phyloP scores from a whole-genome alignment of 2,113 vertebrate species.

The Cebus imitator region DNA sequence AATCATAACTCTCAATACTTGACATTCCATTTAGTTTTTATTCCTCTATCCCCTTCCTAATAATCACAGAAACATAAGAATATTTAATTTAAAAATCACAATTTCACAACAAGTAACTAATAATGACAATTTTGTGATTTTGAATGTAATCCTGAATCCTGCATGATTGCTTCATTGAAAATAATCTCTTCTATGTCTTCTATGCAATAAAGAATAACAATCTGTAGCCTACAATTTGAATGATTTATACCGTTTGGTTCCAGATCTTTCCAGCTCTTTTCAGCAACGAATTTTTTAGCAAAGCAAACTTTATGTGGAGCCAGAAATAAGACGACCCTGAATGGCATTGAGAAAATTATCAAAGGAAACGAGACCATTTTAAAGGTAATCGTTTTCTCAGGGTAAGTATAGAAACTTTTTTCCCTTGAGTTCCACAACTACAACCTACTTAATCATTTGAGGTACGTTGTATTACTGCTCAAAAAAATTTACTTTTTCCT shows the following conservation, averaged over 20 bases:
- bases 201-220: neutral
- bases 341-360: neutral
- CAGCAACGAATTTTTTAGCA: neutral
- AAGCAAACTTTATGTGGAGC: neutral
- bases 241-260: neutral
- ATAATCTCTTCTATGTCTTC: neutral
- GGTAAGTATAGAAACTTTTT: neutral
- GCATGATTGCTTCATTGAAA: neutral
- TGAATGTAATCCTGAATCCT: conserved; percentile 15
- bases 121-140: conserved; percentile 2
- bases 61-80: neutral
- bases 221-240: neutral
- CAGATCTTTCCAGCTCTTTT: neutral
- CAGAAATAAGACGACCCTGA: neutral
- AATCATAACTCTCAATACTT: neutral
- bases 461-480: neutral
- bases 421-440: neutral
- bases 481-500: neutral
- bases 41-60: neutral
- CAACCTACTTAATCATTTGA: neutral
- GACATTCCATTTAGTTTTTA: neutral
- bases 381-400: neutral
- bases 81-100: conserved; percentile 44
- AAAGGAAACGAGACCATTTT: neutral
- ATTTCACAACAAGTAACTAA: neutral